Conservation (phyloP, 2,797 vertebrate genomes). For the Glyptemys insculpta region DNA sequence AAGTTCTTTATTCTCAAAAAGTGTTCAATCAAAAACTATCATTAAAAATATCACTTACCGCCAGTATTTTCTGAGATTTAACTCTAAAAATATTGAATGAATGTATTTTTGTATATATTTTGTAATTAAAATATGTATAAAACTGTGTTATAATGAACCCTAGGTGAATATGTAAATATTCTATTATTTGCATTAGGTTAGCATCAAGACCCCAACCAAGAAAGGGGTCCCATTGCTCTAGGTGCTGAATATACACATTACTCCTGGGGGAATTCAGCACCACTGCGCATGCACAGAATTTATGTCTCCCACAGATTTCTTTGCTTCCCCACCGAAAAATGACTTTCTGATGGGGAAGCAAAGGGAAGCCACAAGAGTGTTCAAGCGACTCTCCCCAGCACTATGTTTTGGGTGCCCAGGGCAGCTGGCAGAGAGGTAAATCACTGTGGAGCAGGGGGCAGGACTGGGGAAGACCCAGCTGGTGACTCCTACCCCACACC, state of each 20-base stretch:
- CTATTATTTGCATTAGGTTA: not conserved
- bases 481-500: too few relatives aligned
- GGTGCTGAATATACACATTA: not conserved
- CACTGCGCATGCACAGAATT: too few relatives aligned
- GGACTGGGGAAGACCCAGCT: too few relatives aligned
- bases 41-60: not conserved
- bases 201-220: not conserved
- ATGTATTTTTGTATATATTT: not conserved
- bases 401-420: too few relatives aligned
- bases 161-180: not conserved
- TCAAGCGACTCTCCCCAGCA: too few relatives aligned
- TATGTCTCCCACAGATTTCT: too few relatives aligned
- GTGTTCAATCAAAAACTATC: not conserved
- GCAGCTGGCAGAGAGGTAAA: too few relatives aligned
- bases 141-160: not conserved
- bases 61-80: not conserved
- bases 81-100: not conserved
- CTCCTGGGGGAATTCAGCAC: too few relatives aligned
- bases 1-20: not conserved
- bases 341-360: too few relatives aligned
- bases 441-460: too few relatives aligned
- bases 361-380: too few relatives aligned
- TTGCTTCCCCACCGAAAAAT: too few relatives aligned
- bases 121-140: not conserved
- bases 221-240: not conserved